phyloP scores from a whole-genome alignment of 2,797 vertebrate genomes.

The Catostomus latipinnis region DNA sequence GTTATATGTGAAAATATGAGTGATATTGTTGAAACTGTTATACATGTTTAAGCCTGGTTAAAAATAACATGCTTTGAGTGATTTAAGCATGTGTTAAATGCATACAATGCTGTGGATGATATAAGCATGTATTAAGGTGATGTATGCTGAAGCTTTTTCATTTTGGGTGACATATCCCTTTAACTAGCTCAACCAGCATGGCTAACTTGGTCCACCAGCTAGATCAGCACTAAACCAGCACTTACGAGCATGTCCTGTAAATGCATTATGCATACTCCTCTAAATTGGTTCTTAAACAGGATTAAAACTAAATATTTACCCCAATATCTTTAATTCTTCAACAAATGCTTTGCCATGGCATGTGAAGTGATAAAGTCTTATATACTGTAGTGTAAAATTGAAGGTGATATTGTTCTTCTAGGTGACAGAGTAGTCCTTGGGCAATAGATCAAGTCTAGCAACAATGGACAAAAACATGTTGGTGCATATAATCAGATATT shows the following conservation, averaged over 20 bases:
- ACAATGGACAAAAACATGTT: not conserved
- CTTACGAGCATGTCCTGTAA: not conserved
- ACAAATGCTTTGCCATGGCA: not conserved
- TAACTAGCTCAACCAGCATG: too few relatives aligned
- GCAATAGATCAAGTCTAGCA: not conserved
- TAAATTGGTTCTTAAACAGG: not conserved
- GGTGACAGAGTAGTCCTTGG: not conserved
- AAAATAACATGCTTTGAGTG: too few relatives aligned
- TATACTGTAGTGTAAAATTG: not conserved
- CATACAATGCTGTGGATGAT: too few relatives aligned
- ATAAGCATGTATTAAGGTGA: too few relatives aligned
- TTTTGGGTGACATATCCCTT: too few relatives aligned
- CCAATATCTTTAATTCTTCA: not conserved
- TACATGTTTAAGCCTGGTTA: too few relatives aligned
- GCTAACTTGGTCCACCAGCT: not conserved
- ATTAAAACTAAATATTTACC: not conserved
- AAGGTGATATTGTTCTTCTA: slow-evolving; percentile 10
- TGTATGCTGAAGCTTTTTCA: too few relatives aligned
- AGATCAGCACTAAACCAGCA: not conserved
- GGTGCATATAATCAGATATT: slow-evolving; percentile 10
- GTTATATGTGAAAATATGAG: too few relatives aligned
- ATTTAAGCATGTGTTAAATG: too few relatives aligned
- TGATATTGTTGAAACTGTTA: too few relatives aligned
- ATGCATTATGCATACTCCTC: not conserved
- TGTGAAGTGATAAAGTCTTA: not conserved